Percentiles rank a stretch among this genome's conserved stretches.
Conservation (phyloP, 2,113 vertebrate species). For the Mohoua ochrocephala region DNA sequence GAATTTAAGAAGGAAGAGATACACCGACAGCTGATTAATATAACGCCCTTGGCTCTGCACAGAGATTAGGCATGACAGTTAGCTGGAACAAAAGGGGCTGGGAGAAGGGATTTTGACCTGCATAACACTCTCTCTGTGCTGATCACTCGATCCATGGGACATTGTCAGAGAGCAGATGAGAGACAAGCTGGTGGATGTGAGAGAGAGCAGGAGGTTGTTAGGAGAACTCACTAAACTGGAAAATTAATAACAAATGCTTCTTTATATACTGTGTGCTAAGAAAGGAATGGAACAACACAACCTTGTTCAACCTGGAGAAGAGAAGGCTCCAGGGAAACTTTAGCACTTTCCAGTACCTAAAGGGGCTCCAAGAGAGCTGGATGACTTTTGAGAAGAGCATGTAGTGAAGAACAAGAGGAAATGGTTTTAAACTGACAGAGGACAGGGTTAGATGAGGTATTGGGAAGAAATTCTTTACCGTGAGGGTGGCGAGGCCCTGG, state of each 20-base stretch:
- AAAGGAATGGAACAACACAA: not conserved
- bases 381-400: not conserved
- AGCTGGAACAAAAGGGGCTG: not conserved
- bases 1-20: not conserved
- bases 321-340: not conserved
- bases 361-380: not conserved
- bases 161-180: accelerated
- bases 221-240: not conserved
- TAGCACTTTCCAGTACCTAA: not conserved
- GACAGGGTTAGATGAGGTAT: too few relatives aligned
- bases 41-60: not conserved
- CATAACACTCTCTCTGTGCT: accelerated
- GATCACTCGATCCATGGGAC: accelerated
- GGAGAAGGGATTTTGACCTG: not conserved
- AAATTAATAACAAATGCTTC: not conserved
- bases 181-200: not conserved
- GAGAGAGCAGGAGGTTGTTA: not conserved
- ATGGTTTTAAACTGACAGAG: not conserved
- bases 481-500: not conserved
- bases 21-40: not conserved
- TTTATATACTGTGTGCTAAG: not conserved
- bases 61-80: not conserved
- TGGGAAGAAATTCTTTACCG: not conserved
- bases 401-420: not conserved
- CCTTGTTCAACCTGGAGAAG: not conserved